These are phyloP conservation scores for Hyposoter didymator DNA, from an alignment of 2,888 invertebrate genomes.

Conservation along the genomic window DNA sequence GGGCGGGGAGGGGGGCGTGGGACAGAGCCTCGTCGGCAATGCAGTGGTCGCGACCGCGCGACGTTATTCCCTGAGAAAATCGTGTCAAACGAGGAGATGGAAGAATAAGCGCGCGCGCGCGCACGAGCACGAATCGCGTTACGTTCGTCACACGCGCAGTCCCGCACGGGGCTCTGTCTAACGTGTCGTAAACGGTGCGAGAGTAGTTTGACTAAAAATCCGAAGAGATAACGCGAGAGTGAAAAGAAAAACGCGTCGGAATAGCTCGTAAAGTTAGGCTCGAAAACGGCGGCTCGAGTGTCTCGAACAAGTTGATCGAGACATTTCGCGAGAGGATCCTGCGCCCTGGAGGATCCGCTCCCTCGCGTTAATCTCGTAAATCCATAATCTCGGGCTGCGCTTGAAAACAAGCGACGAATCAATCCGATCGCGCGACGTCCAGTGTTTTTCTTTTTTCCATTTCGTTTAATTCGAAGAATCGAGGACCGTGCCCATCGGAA, in stretches of 20 bases:
- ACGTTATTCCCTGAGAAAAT: constrained; percentile 59
- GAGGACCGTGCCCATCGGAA: constrained; percentile 58
- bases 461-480: constrained; percentile 30
- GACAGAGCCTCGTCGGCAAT: constrained; percentile 68
- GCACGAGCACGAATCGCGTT: constrained; percentile 46
- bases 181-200: constrained; percentile 46
- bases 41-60: constrained; percentile 69
- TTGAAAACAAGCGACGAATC: constrained; percentile 16
- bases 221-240: constrained; percentile 1
- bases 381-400: constrained; percentile 7
- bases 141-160: constrained; percentile 35
- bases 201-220: constrained; percentile 5
- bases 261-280: too few species aligned
- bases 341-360: constrained; percentile 52
- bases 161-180: constrained; percentile 58
- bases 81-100: constrained; percentile 59
- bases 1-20: constrained; percentile 54
- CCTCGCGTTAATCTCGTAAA: constrained; percentile 15
- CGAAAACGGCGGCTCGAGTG: too few species aligned
- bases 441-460: constrained; percentile 11
- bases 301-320: neutral
- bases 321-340: constrained; percentile 31
- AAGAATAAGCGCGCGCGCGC: constrained; percentile 38
- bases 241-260: neutral
- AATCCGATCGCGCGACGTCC: neutral